phyloP scores from a whole-genome alignment of 2,113 vertebrate species.

The Eulemur macaco region DNA sequence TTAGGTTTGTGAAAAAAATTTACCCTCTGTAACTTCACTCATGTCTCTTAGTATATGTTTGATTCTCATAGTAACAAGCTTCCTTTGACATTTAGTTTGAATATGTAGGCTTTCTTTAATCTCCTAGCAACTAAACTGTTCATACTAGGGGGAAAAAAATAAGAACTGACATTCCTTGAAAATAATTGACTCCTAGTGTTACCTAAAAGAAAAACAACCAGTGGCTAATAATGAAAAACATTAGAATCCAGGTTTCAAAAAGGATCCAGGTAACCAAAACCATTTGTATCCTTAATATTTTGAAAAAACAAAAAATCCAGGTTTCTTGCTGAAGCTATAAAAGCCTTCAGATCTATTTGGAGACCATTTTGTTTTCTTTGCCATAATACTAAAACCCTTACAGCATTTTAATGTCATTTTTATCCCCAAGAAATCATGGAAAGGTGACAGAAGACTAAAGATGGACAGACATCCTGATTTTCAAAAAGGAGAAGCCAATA shows the following conservation, averaged over 20 bases:
- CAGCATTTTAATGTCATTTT: neutral
- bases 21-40: neutral
- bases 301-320: neutral
- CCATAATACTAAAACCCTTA: neutral
- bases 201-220: neutral
- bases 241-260: neutral
- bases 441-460: neutral
- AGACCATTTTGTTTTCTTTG: neutral
- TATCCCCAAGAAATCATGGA: neutral
- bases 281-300: no score
- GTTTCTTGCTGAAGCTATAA: neutral
- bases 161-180: slow-evolving; percentile 6
- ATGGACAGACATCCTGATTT: neutral
- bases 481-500: neutral
- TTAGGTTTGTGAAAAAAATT: neutral
- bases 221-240: neutral
- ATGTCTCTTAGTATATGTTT: neutral
- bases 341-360: neutral
- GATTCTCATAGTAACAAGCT: neutral
- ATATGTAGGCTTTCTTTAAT: neutral
- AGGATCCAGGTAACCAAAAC: no score
- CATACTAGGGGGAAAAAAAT: neutral
- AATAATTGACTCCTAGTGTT: neutral
- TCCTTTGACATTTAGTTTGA: neutral
- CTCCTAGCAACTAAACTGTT: neutral